Evolutionary conservation across 2,797 vertebrate species (phyloP).

Genomic region (Loriculus beryllinus): DNA sequence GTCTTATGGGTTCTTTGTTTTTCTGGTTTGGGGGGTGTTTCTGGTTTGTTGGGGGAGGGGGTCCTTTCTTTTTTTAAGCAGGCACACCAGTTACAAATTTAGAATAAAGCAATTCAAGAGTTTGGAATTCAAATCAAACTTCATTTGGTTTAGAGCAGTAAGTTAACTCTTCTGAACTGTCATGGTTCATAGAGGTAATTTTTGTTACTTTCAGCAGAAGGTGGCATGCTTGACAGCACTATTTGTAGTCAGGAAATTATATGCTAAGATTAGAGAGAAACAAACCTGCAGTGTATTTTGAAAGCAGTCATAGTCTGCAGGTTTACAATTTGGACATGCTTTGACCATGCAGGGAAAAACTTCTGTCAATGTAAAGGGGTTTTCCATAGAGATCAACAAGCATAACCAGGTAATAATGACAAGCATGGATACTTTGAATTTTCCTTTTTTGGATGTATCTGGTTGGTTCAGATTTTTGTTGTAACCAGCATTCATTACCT

Average conservation of each 20-base stretch:
- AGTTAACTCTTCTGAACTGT: not conserved
- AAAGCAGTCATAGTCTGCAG: not conserved
- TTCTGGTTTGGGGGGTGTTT: not conserved
- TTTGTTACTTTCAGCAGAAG: constrained; percentile 4
- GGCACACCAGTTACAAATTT: not conserved
- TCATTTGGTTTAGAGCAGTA: not conserved
- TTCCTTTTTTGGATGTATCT: not conserved
- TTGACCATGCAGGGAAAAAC: not conserved
- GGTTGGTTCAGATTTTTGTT: not conserved
- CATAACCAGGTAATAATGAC: not conserved
- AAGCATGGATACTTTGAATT: not conserved
- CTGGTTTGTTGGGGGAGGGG: not conserved
- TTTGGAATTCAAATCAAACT: not conserved
- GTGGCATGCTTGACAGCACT: constrained; percentile 8
- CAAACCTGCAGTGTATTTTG: not conserved
- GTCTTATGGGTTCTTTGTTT: not conserved
- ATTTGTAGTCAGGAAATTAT: not conserved
- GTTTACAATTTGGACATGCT: not conserved
- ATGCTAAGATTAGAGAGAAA: not conserved
- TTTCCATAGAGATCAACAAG: not conserved
- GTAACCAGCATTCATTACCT: not conserved
- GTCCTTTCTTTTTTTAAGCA: not conserved
- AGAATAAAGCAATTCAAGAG: not conserved
- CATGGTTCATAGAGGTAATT: not conserved
- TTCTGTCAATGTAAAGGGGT: not conserved